Conservation (phyloP, 2,888 invertebrate species). For the Aspidiotus rigidus region DNA sequence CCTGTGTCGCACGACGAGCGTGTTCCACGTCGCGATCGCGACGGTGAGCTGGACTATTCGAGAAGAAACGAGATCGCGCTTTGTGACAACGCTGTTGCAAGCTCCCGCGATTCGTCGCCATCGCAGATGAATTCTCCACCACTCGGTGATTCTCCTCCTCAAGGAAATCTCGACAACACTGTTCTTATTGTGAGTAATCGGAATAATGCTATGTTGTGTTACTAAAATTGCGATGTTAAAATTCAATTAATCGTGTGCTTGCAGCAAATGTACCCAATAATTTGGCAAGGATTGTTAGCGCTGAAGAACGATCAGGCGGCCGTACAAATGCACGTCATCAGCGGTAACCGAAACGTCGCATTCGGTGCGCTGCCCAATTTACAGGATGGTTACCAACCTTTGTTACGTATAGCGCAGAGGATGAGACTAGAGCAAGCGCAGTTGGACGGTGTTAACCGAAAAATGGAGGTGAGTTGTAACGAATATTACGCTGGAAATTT, state of each 20-base stretch:
- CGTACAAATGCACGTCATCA: conserved; percentile 98
- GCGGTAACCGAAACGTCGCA: conserved; percentile 84
- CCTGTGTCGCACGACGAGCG: neutral
- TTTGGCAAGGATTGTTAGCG: conserved; percentile 94
- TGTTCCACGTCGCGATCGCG: neutral
- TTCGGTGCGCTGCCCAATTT: conserved; percentile 77
- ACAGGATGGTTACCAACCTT: conserved; percentile 67
- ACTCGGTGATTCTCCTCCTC: conserved; percentile 27
- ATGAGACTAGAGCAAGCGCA: conserved; percentile 95
- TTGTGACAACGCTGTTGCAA: neutral
- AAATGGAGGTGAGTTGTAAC: conserved; percentile 72
- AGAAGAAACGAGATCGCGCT: conserved; percentile 7
- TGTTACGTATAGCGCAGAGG: conserved; percentile 87
- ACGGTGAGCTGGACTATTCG: conserved; percentile 22
- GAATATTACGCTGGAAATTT: neutral
- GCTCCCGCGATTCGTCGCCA: conserved; percentile 18
- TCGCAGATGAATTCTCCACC: conserved; percentile 29
- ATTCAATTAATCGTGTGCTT: neutral
- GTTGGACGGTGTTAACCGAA: conserved; percentile 88
- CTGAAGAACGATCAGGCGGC: conserved; percentile 94
- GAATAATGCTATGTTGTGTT: neutral
- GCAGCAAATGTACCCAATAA: conserved; percentile 79
- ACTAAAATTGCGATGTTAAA: neutral
- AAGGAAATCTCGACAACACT: conserved; percentile 26
- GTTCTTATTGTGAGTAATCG: conserved; percentile 19